Evolutionary conservation across 2,888 invertebrate genomes (phyloP).

Genomic region (Halictus ligatus): DNA sequence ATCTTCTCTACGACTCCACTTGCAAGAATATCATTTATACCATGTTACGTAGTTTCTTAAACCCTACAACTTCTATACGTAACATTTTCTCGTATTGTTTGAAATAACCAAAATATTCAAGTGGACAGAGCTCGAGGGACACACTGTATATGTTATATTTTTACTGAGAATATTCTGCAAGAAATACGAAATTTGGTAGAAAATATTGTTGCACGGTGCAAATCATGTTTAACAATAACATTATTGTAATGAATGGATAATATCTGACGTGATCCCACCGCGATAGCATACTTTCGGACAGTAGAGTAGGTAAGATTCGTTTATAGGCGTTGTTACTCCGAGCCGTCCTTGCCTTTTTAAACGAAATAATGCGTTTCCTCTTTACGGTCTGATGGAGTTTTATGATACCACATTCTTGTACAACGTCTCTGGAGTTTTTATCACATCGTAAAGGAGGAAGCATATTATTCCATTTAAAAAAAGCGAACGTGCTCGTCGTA

Average conservation of each 20-base stretch:
- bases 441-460: slow-evolving; percentile 25
- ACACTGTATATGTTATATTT: background rate
- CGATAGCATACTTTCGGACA: background rate
- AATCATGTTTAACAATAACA: background rate
- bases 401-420: slow-evolving; percentile 10
- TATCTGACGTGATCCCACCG: background rate
- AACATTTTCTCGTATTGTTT: no score
- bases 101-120: no score
- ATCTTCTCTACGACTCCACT: no score
- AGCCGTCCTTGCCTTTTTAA: background rate
- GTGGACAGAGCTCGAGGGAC: no score
- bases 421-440: slow-evolving; percentile 13
- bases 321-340: background rate
- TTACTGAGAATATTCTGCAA: background rate
- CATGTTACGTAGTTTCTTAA: no score
- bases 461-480: slow-evolving; percentile 25
- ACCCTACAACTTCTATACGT: no score
- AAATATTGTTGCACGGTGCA: background rate
- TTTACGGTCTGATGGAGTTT: slow-evolving; percentile 22
- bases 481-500: slow-evolving; percentile 7
- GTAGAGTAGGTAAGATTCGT: slow-evolving; percentile 2
- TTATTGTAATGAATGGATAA: background rate
- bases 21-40: no score
- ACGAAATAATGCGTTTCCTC: background rate
- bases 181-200: background rate